A percentile compares a stretch with the other conserved stretches of the same genome.
These are phyloP conservation scores for Drosophila demipolita DNA, from an alignment of 2,888 invertebrate genomes.

Conservation along the genomic window DNA sequence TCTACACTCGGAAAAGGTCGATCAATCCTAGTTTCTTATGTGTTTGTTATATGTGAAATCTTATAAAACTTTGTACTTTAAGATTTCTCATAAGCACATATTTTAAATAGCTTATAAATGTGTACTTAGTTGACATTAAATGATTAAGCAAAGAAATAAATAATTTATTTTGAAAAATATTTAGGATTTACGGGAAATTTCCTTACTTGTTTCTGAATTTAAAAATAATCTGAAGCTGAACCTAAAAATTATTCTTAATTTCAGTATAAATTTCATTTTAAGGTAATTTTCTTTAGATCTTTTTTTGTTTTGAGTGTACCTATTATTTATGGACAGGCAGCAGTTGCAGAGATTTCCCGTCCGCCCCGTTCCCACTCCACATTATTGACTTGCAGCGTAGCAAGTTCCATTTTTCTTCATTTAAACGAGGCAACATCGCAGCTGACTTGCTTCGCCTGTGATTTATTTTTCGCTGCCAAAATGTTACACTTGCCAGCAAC, in stretches of 20 bases:
- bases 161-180: background rate
- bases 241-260: background rate
- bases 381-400: conserved; percentile 41
- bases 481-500: conserved; percentile 40
- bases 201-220: background rate
- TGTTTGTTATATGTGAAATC: background rate
- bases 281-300: background rate
- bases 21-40: background rate
- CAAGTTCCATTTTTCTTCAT: conserved; percentile 72
- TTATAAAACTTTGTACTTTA: background rate
- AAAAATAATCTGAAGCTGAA: background rate
- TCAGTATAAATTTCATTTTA: background rate
- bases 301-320: conserved; percentile 4
- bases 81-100: background rate
- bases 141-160: background rate
- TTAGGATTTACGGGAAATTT: background rate
- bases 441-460: conserved; percentile 46
- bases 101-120: background rate
- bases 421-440: conserved; percentile 53
- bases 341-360: conserved; percentile 45
- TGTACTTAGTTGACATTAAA: background rate
- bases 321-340: conserved; percentile 57
- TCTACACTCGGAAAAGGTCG: background rate
- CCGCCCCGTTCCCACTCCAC: conserved; percentile 1
- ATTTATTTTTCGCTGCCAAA: conserved; percentile 68